Evolutionary conservation across 2,113 vertebrate genomes (phyloP).

Genomic region (Protomyctophum bolini): DNA sequence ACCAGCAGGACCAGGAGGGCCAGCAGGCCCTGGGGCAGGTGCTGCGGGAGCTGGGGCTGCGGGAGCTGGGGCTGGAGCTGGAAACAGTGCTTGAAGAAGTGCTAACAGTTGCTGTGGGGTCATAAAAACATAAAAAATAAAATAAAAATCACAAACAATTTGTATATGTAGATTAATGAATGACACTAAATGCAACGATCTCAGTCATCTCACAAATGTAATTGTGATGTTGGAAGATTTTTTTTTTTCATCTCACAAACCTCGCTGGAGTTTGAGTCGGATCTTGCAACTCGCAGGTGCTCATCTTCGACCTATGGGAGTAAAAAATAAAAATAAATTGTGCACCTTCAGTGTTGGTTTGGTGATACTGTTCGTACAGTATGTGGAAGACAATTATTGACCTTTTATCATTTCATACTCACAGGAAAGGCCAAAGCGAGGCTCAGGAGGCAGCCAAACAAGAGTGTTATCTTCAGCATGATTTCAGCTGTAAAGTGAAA

Average conservation of each 20-base stretch:
- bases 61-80: not conserved
- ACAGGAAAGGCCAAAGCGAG: conserved; percentile 63
- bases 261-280: conserved; percentile 40
- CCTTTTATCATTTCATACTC: conserved; percentile 25
- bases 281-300: conserved; percentile 3
- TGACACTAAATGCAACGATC: not conserved
- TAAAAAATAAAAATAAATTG: not conserved
- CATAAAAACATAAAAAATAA: too few species aligned
- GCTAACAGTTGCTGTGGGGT: not conserved
- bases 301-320: conserved; percentile 8
- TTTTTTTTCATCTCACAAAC: conserved; percentile 7
- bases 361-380: not conserved
- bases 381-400: not conserved
- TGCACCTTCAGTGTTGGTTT: too few species aligned
- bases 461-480: conserved; percentile 65
- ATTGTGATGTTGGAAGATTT: not conserved
- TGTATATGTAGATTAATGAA: not conserved
- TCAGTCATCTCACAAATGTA: not conserved
- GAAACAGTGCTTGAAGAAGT: too few species aligned
- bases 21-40: not conserved
- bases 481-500: conserved; percentile 22
- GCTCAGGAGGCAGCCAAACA: conserved; percentile 62
- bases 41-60: not conserved
- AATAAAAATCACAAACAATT: not conserved
- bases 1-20: too few species aligned